Base-by-base conservation (phyloP, 2,888 invertebrate species). In the Cecidostiba fungosa region DNA sequence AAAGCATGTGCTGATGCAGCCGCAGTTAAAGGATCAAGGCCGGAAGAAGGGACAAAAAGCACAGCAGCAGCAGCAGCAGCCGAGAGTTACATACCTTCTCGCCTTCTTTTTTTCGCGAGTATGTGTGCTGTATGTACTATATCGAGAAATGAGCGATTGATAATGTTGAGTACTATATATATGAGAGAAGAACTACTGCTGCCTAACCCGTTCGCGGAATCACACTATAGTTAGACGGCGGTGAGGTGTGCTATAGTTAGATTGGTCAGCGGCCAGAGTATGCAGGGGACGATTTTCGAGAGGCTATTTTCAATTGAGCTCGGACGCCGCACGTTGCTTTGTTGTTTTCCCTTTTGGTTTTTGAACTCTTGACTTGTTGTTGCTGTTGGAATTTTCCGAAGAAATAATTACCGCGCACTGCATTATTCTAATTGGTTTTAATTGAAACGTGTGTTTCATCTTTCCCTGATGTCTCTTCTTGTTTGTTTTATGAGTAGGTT, bases 221-320 rank as follows among this genome's bases (percentile, higher is more conserved):
- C n/a, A 6, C 47, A 85, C 87, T 88, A 89, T 87, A 89, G 87
- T 89, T 88, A 88, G 89, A 85, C 39, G n/a, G 1, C 69, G 72
- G 84, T 70, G 84, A 80, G 66, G 26, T 66, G 39, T 14, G 88
- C 90, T 91, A 91, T 89, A 91, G 90, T 91, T 91, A 90, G 91
- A 89, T 88, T 88, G 89, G 89, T 89, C 80, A 87, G 87, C 85
- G 79, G 90, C 90, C 90, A 89, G 89, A 89, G 90, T 89, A 89
- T 89, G 89, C 89, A 86, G 78, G 87, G 87, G 76, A 73, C 85
- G 80, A 74, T 85, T 80, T 70, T 54, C 85, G 1, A 47, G 43
- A 79, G 43, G 84, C 79, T 84, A 84, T 78, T 84, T 84, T 79
- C 74, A 84, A 79, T 79, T 66, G 54, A 79, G 39, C 47, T 72